Percentiles rank a stretch among this genome's conserved stretches.
Evolutionary conservation across 2,113 vertebrate genomes (phyloP).

Genomic region (Microtus montanus): DNA sequence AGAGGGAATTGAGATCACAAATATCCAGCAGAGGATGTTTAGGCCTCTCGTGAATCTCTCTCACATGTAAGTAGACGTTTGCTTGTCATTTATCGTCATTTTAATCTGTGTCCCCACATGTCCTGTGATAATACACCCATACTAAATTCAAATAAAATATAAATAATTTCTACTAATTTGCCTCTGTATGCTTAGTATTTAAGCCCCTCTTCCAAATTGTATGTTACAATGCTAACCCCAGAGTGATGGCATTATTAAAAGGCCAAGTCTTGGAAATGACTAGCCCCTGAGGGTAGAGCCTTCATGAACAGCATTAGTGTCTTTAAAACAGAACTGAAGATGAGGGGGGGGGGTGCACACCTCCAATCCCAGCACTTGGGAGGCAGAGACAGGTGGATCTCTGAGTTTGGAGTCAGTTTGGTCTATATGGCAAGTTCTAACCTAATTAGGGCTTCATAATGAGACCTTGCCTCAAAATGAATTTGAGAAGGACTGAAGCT

Average conservation of each 20-base stretch:
- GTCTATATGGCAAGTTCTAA: background rate
- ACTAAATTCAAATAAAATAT: background rate
- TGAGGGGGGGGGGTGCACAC: background rate
- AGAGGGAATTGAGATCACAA: constrained; percentile 95
- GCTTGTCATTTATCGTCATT: constrained; percentile 29
- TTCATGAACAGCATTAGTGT: background rate
- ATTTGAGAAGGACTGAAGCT: background rate
- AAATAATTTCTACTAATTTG: background rate
- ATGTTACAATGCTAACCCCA: background rate
- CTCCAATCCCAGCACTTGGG: background rate
- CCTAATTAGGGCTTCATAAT: background rate
- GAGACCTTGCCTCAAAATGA: background rate
- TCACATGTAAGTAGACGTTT: constrained; percentile 92
- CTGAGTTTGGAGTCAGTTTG: background rate
- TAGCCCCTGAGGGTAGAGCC: background rate
- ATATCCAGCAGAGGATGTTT: constrained; percentile 97
- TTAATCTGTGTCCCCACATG: background rate
- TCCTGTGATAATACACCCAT: background rate
- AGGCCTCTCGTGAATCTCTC: constrained; percentile 93
- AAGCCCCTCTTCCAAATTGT: background rate
- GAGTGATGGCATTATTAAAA: background rate
- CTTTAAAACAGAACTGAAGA: background rate
- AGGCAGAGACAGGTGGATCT: background rate
- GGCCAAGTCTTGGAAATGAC: background rate
- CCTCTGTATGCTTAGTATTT: background rate